Evolutionary conservation across 2,113 vertebrate genomes (phyloP).

Genomic region (Atherinomorus stipes): DNA sequence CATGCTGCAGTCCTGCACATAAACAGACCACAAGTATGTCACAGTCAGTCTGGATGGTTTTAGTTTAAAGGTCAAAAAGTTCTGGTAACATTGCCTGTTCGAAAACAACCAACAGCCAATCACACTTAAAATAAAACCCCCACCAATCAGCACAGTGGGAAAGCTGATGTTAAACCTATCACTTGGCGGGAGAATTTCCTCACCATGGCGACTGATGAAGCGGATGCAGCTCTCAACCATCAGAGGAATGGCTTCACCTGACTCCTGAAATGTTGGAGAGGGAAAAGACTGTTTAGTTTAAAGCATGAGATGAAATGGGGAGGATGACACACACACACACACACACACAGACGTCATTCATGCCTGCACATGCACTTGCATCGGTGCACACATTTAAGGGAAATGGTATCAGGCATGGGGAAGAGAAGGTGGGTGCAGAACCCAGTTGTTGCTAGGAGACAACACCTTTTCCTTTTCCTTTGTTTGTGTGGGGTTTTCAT

Average conservation of each 20-base stretch:
- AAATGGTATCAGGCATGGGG: slow-evolving; percentile 23
- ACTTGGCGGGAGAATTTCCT: slow-evolving; percentile 60
- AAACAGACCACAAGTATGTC: background rate
- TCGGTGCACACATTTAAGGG: slow-evolving; percentile 44
- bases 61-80: background rate
- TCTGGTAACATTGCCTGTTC: slow-evolving; percentile 1
- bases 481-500: slow-evolving; percentile 66
- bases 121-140: background rate
- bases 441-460: slow-evolving; percentile 81
- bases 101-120: slow-evolving; percentile 27
- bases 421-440: slow-evolving; percentile 42
- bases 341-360: no score
- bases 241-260: slow-evolving; percentile 91
- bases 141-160: slow-evolving; percentile 45
- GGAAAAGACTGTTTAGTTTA: slow-evolving; percentile 7
- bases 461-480: slow-evolving; percentile 52
- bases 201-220: slow-evolving; percentile 98
- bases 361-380: slow-evolving; percentile 41
- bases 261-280: slow-evolving; percentile 82
- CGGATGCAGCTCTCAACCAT: slow-evolving; percentile 98
- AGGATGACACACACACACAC: no score
- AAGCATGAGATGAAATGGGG: background rate
- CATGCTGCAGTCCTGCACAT: slow-evolving; percentile 91
- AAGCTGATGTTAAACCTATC: slow-evolving; percentile 46
- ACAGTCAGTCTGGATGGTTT: background rate